A percentile compares a stretch with the other conserved stretches of the same genome.
Conservation (phyloP, 2,888 invertebrate genomes). For the Hanleya hanleyi region DNA sequence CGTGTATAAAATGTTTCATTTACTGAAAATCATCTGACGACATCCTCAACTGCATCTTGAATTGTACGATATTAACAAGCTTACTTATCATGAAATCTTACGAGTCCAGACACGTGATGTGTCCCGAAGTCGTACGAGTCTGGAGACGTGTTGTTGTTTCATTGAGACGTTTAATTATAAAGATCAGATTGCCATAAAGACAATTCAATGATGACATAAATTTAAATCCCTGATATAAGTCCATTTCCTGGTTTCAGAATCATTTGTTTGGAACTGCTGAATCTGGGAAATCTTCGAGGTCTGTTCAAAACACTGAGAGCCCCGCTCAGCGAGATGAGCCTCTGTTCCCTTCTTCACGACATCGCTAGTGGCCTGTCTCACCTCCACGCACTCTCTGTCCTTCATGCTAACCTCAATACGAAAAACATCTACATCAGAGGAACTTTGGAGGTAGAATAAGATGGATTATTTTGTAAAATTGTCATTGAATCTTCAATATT, state of each 20-base stretch:
- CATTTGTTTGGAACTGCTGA: slow-evolving; percentile 60
- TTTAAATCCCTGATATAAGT: neutral
- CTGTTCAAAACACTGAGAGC: slow-evolving; percentile 51
- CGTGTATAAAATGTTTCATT: too few relatives aligned
- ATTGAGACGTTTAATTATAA: too few relatives aligned
- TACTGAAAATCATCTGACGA: too few relatives aligned
- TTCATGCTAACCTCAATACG: slow-evolving; percentile 59
- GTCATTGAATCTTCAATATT: too few relatives aligned
- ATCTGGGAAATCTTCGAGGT: slow-evolving; percentile 54
- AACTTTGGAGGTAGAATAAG: slow-evolving; percentile 65
- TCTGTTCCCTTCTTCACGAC: slow-evolving; percentile 60
- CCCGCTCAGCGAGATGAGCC: slow-evolving; percentile 59
- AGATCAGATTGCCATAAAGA: too few relatives aligned
- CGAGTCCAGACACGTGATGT: too few relatives aligned
- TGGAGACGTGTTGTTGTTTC: too few relatives aligned
- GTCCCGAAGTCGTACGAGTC: too few relatives aligned
- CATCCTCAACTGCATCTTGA: too few relatives aligned
- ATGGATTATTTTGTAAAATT: too few relatives aligned
- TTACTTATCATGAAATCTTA: too few relatives aligned
- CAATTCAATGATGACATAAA: neutral
- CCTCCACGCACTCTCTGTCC: slow-evolving; percentile 60
- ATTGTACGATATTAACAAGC: too few relatives aligned
- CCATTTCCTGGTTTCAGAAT: slow-evolving; percentile 43
- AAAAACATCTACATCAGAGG: slow-evolving; percentile 61
- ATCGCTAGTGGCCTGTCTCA: slow-evolving; percentile 59